Base-by-base conservation (phyloP, 2,113 vertebrate species). In the Aegithalos caudatus region DNA sequence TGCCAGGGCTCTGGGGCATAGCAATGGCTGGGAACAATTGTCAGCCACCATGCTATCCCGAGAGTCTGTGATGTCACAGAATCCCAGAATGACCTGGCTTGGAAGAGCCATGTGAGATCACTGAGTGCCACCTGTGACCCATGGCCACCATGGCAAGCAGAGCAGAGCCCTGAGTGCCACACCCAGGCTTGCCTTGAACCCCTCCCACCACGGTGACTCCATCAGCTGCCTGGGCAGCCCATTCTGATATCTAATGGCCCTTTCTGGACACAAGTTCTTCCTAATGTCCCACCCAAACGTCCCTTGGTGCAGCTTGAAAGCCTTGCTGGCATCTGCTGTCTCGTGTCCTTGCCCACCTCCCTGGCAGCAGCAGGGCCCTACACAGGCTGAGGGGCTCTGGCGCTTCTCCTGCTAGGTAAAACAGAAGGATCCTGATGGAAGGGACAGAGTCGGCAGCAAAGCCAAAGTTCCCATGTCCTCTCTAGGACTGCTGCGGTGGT, bases 271-370 rank as follows among this genome's bases (percentile, higher is more conserved):
- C 5, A 35, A 28, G 21, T 22, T 35, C 24, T 57, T 45, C 14
- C 40, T 28, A 7, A 28, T n/a, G 10, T 44, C 12, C 6, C 2
- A 33, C 2, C 3, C 5, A 19, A 57, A 22, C 0, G 0, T 57
- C 4, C 4, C 13, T 35, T 28, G 11, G 4, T 2, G 3, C 33
- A 28, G 10, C 8, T 57, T 7, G 13, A 45, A 45, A 21, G 1
- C 40, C 10, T 28, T 22, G 6, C 22, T 45, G 17, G 4, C 33
- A 28, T 45, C 19, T 29, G 18, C 18, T 45, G 31, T 8, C 3
- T 10, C 14, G 14, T 35, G 21, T 57, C 21, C 33, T n/a, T 38
- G 27, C 28, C 25, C 20, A 31, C 37, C 2, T 69, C 27, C 7
- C 29, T 1, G 1, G 42, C 54, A 31, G 44, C 54, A 48, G 28